Evolutionary conservation across 2,888 invertebrate species (phyloP).

Genomic region (Drosophila cognata): DNA sequence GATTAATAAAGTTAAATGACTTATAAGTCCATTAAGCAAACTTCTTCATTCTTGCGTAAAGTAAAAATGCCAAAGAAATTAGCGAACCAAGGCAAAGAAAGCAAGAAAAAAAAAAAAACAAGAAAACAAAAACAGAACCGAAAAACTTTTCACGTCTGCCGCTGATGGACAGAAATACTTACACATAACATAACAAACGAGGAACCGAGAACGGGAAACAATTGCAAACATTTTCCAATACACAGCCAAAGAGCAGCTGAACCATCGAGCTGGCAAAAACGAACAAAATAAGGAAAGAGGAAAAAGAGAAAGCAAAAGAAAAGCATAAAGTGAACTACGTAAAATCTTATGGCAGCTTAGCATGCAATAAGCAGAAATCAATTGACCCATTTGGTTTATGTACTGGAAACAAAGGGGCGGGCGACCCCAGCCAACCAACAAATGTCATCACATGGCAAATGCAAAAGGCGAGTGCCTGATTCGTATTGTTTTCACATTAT

Average conservation of each 20-base stretch:
- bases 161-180: constrained; percentile 69
- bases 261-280: constrained; percentile 15
- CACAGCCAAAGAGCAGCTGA: constrained; percentile 43
- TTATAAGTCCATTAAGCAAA: constrained; percentile 75
- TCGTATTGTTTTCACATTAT: constrained; percentile 65
- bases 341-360: constrained; percentile 72
- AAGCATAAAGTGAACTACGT: constrained; percentile 45
- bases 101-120: constrained; percentile 14
- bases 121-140: constrained; percentile 10
- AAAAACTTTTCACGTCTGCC: constrained; percentile 68
- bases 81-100: constrained; percentile 47
- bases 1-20: constrained; percentile 75
- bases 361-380: constrained; percentile 80
- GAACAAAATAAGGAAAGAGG: neutral
- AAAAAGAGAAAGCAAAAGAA: constrained; percentile 1
- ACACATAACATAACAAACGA: constrained; percentile 62
- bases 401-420: constrained; percentile 68
- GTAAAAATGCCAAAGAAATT: constrained; percentile 71
- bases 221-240: constrained; percentile 66
- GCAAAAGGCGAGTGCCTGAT: constrained; percentile 15
- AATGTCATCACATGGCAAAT: constrained; percentile 51
- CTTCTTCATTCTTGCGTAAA: constrained; percentile 71
- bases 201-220: constrained; percentile 47
- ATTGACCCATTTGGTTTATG: constrained; percentile 83
- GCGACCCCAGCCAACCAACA: neutral